Percentiles rank a stretch among this genome's conserved stretches.
Evolutionary conservation across 2,888 invertebrate genomes (phyloP).

Genomic region (Serripes groenlandicus): DNA sequence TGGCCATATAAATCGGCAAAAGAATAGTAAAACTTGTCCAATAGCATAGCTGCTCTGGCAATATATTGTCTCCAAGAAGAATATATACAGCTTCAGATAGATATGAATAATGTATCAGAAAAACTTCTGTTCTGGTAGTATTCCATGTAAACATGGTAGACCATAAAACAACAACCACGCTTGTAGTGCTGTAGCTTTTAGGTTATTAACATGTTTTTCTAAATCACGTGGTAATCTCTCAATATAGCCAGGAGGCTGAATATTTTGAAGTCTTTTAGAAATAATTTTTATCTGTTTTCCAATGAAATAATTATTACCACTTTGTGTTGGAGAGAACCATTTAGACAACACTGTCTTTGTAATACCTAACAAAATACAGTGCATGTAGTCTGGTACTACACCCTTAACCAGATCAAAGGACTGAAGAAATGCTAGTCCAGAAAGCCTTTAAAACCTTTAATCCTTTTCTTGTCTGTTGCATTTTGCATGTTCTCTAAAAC

Average conservation of each 20-base stretch:
- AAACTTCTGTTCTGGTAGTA: too few species aligned
- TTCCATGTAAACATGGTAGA: conserved; percentile 61
- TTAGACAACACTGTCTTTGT: conserved; percentile 44
- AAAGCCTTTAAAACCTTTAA: conserved; percentile 48
- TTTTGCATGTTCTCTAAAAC: conserved; percentile 28
- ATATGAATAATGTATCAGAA: too few species aligned
- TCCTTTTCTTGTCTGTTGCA: conserved; percentile 26
- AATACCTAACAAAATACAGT: conserved; percentile 41
- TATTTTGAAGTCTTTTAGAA: conserved; percentile 34
- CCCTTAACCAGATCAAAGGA: conserved; percentile 42
- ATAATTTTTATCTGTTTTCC: conserved; percentile 48
- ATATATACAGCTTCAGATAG: too few species aligned
- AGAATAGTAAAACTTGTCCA: too few species aligned
- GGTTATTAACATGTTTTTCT: conserved; percentile 58
- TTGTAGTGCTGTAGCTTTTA: conserved; percentile 70
- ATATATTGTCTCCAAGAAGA: too few species aligned
- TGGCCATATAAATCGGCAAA: too few species aligned
- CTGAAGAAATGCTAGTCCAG: conserved; percentile 27
- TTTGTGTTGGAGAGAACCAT: conserved; percentile 49
- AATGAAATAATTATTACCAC: conserved; percentile 42
- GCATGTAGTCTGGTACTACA: conserved; percentile 64
- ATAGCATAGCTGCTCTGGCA: too few species aligned
- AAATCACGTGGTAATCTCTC: conserved; percentile 65
- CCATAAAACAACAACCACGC: conserved; percentile 60
- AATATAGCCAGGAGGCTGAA: conserved; percentile 46